These are phyloP conservation scores for Drosophila jambulina DNA, from an alignment of 1,140 invertebrate genomes.

Conservation along the genomic window DNA sequence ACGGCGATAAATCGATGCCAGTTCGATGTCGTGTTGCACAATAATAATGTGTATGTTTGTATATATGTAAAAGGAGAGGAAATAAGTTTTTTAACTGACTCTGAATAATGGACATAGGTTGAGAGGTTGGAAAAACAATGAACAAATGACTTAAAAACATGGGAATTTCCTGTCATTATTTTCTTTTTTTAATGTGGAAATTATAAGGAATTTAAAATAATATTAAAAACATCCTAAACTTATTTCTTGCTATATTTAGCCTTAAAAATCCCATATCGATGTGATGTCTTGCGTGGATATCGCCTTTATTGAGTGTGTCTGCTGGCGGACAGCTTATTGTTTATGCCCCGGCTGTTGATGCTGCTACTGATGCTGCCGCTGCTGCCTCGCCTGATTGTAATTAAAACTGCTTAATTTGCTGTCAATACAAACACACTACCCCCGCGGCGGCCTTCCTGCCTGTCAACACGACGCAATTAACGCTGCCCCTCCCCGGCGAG, in stretches of 20 bases:
- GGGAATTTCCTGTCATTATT: too few species aligned
- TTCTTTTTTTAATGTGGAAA: too few species aligned
- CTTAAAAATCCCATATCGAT: not conserved
- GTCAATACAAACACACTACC: slow-evolving; percentile 29
- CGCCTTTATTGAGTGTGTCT: slow-evolving; percentile 40
- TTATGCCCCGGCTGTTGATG: slow-evolving; percentile 7
- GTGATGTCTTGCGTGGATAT: not conserved
- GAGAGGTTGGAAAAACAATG: too few species aligned
- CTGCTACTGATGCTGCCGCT: not conserved
- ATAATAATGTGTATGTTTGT: slow-evolving; percentile 2
- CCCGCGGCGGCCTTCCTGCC: slow-evolving; percentile 16
- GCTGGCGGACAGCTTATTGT: slow-evolving; percentile 22
- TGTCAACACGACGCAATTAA: slow-evolving; percentile 57
- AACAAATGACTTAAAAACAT: too few species aligned
- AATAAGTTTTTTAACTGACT: too few species aligned
- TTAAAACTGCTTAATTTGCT: slow-evolving; percentile 65
- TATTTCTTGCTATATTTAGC: not conserved
- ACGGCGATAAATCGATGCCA: not conserved
- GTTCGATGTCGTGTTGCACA: not conserved
- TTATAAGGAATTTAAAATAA: too few species aligned
- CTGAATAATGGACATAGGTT: too few species aligned
- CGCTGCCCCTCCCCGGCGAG: not conserved
- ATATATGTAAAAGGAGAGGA: not conserved
- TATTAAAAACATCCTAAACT: not conserved
- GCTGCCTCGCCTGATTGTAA: slow-evolving; percentile 41